These are phyloP conservation scores for Lepidurus apus DNA, from an alignment of 1,140 invertebrate species.

Conservation along the genomic window DNA sequence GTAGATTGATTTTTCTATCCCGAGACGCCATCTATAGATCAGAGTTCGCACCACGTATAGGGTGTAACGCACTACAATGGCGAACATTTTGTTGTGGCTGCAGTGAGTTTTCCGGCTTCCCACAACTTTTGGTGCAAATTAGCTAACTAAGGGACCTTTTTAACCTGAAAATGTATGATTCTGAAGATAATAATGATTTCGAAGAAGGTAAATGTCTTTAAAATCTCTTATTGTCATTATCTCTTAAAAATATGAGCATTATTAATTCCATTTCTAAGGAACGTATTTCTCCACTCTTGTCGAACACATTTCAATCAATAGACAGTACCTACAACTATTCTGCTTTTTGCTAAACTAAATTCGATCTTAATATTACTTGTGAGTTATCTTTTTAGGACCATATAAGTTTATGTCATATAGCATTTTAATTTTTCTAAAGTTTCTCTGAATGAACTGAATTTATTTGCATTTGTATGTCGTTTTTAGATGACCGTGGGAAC, in stretches of 20 bases:
- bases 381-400: no score
- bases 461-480: not conserved
- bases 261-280: not conserved
- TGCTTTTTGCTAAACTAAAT: no score
- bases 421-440: no score
- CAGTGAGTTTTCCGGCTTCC: not conserved
- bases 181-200: not conserved
- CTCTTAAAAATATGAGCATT: not conserved
- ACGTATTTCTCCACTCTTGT: no score
- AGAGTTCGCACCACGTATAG: not conserved
- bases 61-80: not conserved
- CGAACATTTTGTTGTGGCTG: not conserved
- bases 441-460: no score
- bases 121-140: not conserved
- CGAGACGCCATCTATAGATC: not conserved
- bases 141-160: not conserved
- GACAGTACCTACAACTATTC: no score
- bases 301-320: no score
- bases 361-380: no score
- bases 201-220: not conserved
- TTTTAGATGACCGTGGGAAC: not conserved
- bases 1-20: no score
- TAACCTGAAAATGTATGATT: not conserved
- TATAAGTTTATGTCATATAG: no score
- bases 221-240: not conserved